A percentile compares a stretch with the other conserved stretches of the same genome.
Evolutionary conservation across 2,888 invertebrate species (phyloP).

Genomic region (Masnerella sp.): DNA sequence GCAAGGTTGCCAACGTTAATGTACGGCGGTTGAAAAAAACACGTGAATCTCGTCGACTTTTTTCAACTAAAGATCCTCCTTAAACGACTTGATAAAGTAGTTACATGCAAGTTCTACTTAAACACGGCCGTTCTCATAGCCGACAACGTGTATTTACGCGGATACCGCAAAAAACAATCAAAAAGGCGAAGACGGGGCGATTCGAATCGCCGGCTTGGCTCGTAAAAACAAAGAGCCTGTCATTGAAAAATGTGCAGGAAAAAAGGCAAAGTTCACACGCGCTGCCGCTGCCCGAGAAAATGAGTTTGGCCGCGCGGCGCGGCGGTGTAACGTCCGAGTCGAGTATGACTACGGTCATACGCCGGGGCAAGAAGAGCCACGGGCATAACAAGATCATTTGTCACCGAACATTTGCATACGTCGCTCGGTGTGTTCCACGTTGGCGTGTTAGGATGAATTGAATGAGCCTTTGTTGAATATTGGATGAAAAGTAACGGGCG

Average conservation of each 20-base stretch:
- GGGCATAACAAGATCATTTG: slow-evolving; percentile 76
- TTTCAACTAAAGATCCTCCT: too few species aligned
- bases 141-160: slow-evolving; percentile 22
- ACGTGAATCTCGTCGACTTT: too few species aligned
- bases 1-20: too few species aligned
- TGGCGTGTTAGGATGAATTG: slow-evolving; percentile 71
- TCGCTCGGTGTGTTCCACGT: slow-evolving; percentile 67
- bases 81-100: slow-evolving; percentile 42
- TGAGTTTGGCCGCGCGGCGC: slow-evolving; percentile 52
- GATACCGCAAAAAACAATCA: slow-evolving; percentile 35
- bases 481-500: slow-evolving; percentile 71
- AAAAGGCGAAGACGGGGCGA: slow-evolving; percentile 25
- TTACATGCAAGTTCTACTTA: slow-evolving; percentile 29
- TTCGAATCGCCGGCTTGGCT: slow-evolving; percentile 39
- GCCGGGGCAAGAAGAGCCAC: slow-evolving; percentile 64
- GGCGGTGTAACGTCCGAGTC: slow-evolving; percentile 64
- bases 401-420: slow-evolving; percentile 75
- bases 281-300: slow-evolving; percentile 58
- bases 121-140: slow-evolving; percentile 27
- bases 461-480: slow-evolving; percentile 74
- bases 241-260: slow-evolving; percentile 43
- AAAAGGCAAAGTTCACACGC: slow-evolving; percentile 53
- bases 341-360: slow-evolving; percentile 31
- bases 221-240: slow-evolving; percentile 47
- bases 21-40: too few species aligned